Evolutionary conservation across 2,888 invertebrate species (phyloP).

Genomic region (Petrolisthes cinctipes): DNA sequence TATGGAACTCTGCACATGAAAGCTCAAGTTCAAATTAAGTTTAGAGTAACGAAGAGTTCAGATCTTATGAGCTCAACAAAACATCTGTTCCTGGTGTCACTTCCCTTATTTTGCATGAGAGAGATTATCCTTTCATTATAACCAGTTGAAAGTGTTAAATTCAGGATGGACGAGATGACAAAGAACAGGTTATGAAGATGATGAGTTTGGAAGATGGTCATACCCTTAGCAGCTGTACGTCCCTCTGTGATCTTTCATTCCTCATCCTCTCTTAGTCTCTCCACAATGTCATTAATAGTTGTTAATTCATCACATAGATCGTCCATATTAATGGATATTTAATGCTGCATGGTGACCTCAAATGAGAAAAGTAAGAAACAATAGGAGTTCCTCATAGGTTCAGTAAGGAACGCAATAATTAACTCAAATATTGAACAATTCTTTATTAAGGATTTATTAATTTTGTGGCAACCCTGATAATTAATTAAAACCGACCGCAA

Average conservation of each 20-base stretch:
- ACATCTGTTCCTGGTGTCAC: background rate
- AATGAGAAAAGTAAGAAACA: background rate
- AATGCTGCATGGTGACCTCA: background rate
- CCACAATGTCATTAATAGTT: background rate
- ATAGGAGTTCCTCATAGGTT: background rate
- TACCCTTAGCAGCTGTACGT: background rate
- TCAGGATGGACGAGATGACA: background rate
- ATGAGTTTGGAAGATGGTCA: background rate
- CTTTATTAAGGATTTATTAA: too few species aligned
- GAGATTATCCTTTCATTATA: background rate
- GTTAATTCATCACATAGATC: background rate
- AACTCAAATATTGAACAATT: background rate
- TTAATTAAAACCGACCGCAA: too few species aligned
- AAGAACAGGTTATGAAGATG: background rate
- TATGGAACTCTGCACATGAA: background rate
- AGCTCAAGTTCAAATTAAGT: background rate
- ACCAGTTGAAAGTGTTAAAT: background rate
- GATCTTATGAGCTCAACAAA: background rate
- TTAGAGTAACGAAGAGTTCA: background rate
- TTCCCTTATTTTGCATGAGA: background rate
- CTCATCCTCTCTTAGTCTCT: background rate
- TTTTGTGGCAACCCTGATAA: too few species aligned
- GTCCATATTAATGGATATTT: background rate
- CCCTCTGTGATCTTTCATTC: background rate
- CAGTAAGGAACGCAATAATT: background rate